Conservation (phyloP, 1,140 invertebrate genomes). For the Scaptomyza hsui region DNA sequence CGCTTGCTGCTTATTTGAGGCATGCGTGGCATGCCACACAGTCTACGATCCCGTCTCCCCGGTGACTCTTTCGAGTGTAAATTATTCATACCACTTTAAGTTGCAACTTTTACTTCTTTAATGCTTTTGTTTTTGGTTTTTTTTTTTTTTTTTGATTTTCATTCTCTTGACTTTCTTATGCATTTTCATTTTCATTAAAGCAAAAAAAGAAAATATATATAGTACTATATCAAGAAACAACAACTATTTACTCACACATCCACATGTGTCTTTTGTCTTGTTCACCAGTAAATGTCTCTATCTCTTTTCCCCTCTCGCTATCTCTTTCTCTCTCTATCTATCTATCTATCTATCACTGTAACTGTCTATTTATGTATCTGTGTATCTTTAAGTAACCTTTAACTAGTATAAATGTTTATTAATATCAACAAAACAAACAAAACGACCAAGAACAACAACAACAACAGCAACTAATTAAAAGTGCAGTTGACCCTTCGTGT, state of each 20-base stretch:
- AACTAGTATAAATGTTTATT: conserved; percentile 46
- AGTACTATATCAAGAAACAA: conserved; percentile 45
- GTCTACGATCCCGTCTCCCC: conserved; percentile 24
- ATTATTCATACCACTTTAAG: conserved; percentile 71
- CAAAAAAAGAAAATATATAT: conserved; percentile 16
- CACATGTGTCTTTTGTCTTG: conserved; percentile 84
- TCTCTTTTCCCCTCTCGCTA: conserved; percentile 33
- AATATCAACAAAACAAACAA: conserved; percentile 40
- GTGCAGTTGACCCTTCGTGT: conserved; percentile 29
- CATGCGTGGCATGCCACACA: conserved; percentile 53
- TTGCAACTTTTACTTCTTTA: conserved; percentile 44
- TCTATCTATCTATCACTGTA: conserved; percentile 40
- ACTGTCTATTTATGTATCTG: conserved; percentile 40
- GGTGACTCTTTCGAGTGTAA: conserved; percentile 52
- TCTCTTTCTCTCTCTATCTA: conserved; percentile 36
- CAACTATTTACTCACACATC: conserved; percentile 83
- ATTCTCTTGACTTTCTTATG: conserved; percentile 32
- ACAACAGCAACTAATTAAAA: conserved; percentile 67
- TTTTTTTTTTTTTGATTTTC: conserved; percentile 31
- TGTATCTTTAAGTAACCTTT: conserved; percentile 39
- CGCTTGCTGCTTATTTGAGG: conserved; percentile 78
- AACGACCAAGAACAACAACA: conserved; percentile 36
- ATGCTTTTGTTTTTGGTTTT: conserved; percentile 31
- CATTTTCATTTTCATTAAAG: conserved; percentile 67
- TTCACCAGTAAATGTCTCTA: conserved; percentile 75